A percentile compares a stretch with the other conserved stretches of the same genome.
These are phyloP conservation scores for Speoplatyrhinus poulsoni DNA, from an alignment of 2,113 vertebrate genomes.

Conservation along the genomic window DNA sequence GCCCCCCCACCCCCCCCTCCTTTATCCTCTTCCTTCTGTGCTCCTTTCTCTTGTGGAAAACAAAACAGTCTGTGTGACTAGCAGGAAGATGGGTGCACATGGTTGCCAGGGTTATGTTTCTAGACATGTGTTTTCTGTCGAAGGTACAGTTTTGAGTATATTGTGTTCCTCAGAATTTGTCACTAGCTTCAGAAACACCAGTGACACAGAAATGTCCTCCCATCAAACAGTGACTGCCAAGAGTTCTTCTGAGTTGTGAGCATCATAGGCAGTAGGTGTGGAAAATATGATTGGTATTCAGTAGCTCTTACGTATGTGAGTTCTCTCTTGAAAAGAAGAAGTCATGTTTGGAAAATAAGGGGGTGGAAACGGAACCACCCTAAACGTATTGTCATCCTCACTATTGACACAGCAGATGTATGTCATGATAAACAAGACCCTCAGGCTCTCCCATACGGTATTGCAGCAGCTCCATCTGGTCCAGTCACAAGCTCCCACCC, in stretches of 20 bases:
- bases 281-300: not conserved
- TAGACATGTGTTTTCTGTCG: slow-evolving; percentile 41
- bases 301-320: not conserved
- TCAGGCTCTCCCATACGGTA: not conserved
- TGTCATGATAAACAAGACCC: slow-evolving; percentile 18
- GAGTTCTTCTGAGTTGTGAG: not conserved
- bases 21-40: not conserved
- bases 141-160: slow-evolving; percentile 9
- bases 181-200: too few relatives aligned
- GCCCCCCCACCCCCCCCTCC: not conserved
- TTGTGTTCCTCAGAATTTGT: slow-evolving; percentile 3
- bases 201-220: slow-evolving; percentile 1
- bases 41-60: slow-evolving; percentile 56
- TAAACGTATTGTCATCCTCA: not conserved
- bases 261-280: not conserved
- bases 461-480: slow-evolving; percentile 24
- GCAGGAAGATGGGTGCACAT: slow-evolving; percentile 64
- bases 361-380: slow-evolving; percentile 1
- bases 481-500: slow-evolving; percentile 46
- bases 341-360: slow-evolving; percentile 4
- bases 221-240: not conserved
- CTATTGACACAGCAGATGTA: slow-evolving; percentile 30
- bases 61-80: slow-evolving; percentile 63
- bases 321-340: slow-evolving; percentile 4
- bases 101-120: slow-evolving; percentile 47